Conservation (phyloP, 2,797 vertebrate genomes). For the Eutrigla gurnardus region DNA sequence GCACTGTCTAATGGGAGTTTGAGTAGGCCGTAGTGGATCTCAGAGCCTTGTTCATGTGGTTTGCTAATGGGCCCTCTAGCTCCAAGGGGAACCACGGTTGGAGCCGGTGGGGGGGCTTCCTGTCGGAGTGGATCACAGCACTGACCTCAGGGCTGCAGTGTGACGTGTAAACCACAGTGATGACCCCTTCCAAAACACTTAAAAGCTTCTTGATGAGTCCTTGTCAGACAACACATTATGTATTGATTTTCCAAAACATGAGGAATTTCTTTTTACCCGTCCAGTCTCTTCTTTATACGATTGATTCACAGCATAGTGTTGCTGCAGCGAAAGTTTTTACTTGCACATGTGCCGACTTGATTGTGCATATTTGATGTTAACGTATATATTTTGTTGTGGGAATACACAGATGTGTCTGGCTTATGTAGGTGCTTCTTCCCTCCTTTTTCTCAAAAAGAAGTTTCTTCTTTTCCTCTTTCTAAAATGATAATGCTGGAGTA, state of each 20-base stretch:
- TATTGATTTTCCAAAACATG: neutral
- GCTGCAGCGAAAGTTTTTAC: neutral
- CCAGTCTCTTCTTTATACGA: neutral
- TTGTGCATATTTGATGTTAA: too few species aligned
- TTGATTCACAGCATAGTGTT: neutral
- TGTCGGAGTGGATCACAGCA: conserved; percentile 33
- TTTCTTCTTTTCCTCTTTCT: neutral
- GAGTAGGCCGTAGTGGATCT: conserved; percentile 15
- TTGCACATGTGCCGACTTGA: too few species aligned
- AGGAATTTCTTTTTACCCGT: neutral
- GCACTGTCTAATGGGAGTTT: conserved; percentile 37
- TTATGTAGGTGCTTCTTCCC: neutral
- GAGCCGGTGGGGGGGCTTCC: conserved; percentile 30
- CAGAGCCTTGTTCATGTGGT: conserved; percentile 26
- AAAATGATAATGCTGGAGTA: neutral
- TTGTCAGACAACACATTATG: conserved; percentile 3
- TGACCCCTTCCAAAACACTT: conserved; percentile 27
- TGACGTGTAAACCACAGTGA: conserved; percentile 44
- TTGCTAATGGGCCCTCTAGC: conserved; percentile 35
- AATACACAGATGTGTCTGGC: too few species aligned
- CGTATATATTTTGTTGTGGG: too few species aligned
- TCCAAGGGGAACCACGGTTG: conserved; percentile 16
- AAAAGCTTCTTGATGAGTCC: conserved; percentile 17
- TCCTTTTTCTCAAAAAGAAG: neutral
- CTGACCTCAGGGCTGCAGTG: conserved; percentile 47